phyloP scores from a whole-genome alignment of 2,113 vertebrate genomes.

The Dromiciops gliroides region DNA sequence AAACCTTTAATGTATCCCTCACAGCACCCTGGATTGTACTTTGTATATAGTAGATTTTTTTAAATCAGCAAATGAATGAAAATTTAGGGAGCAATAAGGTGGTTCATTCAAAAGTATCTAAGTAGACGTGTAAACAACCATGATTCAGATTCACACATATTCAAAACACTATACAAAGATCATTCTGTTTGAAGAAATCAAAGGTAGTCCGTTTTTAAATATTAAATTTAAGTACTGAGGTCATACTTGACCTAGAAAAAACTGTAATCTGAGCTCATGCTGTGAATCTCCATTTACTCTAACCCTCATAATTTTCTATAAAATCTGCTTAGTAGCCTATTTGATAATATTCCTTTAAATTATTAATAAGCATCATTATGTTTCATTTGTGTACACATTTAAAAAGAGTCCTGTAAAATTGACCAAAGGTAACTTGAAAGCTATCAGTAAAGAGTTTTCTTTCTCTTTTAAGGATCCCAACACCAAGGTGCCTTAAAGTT shows the following conservation, averaged over 20 bases:
- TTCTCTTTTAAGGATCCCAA: not conserved
- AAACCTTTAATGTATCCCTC: slow-evolving; percentile 1
- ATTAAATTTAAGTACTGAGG: not conserved
- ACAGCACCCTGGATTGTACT: slow-evolving; percentile 26
- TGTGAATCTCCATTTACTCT: slow-evolving; percentile 59
- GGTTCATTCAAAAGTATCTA: slow-evolving; percentile 74
- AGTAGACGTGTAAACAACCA: not conserved
- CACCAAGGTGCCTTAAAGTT: slow-evolving; percentile 2
- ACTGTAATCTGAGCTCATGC: not conserved
- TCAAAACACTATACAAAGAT: not conserved
- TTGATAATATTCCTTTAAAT: slow-evolving; percentile 72
- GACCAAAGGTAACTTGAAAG: not conserved
- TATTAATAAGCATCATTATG: slow-evolving; percentile 62
- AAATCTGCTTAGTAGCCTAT: slow-evolving; percentile 61
- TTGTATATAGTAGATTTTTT: slow-evolving; percentile 56
- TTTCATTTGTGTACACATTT: slow-evolving; percentile 34
- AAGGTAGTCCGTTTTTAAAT: slow-evolving; percentile 9
- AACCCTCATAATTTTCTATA: slow-evolving; percentile 51
- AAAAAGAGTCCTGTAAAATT: slow-evolving; percentile 64
- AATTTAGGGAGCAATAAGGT: slow-evolving; percentile 67
- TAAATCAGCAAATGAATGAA: slow-evolving; percentile 54
- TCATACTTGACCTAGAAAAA: slow-evolving; percentile 7
- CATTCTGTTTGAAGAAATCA: slow-evolving; percentile 19
- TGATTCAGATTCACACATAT: not conserved
- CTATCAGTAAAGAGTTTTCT: not conserved